Evolutionary conservation across 2,113 vertebrate species (phyloP).

Genomic region (Solea senegalensis): DNA sequence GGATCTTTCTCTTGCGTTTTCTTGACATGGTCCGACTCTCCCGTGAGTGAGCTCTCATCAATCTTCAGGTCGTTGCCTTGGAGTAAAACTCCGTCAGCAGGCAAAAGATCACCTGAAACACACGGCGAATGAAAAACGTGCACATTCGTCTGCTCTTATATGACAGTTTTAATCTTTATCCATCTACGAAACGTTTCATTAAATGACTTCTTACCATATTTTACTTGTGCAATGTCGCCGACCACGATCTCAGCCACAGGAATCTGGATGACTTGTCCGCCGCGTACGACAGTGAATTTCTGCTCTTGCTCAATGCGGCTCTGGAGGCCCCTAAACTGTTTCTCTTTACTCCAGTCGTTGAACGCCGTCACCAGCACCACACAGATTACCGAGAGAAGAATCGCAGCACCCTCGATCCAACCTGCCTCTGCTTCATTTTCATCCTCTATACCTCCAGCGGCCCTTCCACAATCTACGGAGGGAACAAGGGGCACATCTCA

Average conservation of each 20-base stretch:
- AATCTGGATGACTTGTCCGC: slow-evolving; percentile 96
- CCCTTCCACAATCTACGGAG: slow-evolving; percentile 89
- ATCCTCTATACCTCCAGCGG: slow-evolving; percentile 86
- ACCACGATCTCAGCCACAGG: slow-evolving; percentile 97
- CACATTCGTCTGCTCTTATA: not conserved
- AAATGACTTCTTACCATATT: slow-evolving; percentile 89
- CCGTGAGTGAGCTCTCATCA: slow-evolving; percentile 97
- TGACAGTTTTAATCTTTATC: not conserved
- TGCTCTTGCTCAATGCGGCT: slow-evolving; percentile 99
- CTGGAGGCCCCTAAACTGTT: slow-evolving; percentile 96
- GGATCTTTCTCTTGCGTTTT: slow-evolving; percentile 93
- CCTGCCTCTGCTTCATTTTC: slow-evolving; percentile 94
- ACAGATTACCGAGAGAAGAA: slow-evolving; percentile 95
- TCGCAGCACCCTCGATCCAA: slow-evolving; percentile 98
- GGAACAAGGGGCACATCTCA: not conserved
- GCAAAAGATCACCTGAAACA: slow-evolving; percentile 93
- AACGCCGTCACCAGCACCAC: slow-evolving; percentile 98
- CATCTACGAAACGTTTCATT: not conserved
- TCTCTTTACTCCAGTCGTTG: slow-evolving; percentile 99
- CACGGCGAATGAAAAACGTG: not conserved
- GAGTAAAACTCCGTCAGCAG: slow-evolving; percentile 94
- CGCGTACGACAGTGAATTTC: slow-evolving; percentile 96
- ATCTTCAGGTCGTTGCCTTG: slow-evolving; percentile 98
- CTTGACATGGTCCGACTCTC: slow-evolving; percentile 98
- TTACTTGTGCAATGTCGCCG: slow-evolving; percentile 97